These are phyloP conservation scores for Corydoras sp. DNA, from an alignment of 2,113 vertebrate species.

Conservation along the genomic window DNA sequence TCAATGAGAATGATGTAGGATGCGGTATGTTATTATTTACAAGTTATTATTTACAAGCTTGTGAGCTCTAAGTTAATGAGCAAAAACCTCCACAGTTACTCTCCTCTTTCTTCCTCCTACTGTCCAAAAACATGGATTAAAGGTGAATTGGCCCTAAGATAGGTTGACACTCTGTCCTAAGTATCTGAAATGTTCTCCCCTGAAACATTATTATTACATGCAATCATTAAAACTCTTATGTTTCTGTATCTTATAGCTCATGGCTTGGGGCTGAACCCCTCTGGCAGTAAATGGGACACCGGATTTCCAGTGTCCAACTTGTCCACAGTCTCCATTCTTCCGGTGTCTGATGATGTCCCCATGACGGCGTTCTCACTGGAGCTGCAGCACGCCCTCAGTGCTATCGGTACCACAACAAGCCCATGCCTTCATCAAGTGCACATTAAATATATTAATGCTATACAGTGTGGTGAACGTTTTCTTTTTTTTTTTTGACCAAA, in stretches of 20 bases:
- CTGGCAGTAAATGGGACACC: slow-evolving; percentile 79
- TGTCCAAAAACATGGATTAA: too few relatives aligned
- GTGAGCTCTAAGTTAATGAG: too few relatives aligned
- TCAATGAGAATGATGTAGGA: too few relatives aligned
- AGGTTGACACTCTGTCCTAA: too few relatives aligned
- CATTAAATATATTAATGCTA: too few relatives aligned
- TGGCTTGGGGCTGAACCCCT: slow-evolving; percentile 66
- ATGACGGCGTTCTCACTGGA: slow-evolving; percentile 86
- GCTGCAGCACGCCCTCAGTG: slow-evolving; percentile 81
- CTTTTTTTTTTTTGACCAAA: not conserved
- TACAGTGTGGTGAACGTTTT: not conserved
- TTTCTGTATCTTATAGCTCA: slow-evolving; percentile 60
- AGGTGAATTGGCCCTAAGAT: too few relatives aligned
- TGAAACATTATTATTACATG: not conserved
- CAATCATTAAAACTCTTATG: not conserved
- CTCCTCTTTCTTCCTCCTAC: too few relatives aligned
- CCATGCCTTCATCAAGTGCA: too few relatives aligned
- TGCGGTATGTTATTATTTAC: too few relatives aligned
- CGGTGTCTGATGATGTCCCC: slow-evolving; percentile 86
- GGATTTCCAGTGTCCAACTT: slow-evolving; percentile 83
- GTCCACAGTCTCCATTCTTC: slow-evolving; percentile 83
- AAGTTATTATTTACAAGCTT: too few relatives aligned
- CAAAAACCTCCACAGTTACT: too few relatives aligned
- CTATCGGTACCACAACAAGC: slow-evolving; percentile 69
- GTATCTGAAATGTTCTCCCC: too few relatives aligned